phyloP scores from a whole-genome alignment of 1,140 invertebrate species.

The Drosophila cardini region DNA sequence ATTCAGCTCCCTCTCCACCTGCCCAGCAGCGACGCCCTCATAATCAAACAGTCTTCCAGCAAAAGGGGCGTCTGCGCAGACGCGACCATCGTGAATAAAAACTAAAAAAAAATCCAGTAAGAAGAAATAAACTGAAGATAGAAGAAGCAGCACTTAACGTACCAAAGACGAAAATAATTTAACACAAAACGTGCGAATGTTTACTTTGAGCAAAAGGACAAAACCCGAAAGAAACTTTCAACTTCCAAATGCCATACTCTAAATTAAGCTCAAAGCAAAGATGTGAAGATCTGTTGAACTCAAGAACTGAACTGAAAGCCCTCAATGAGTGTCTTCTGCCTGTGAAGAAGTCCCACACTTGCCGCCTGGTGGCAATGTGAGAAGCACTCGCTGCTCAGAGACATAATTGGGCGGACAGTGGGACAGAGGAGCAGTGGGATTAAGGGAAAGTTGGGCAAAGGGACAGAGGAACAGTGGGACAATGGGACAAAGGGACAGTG shows the following conservation, averaged over 20 bases:
- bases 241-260: conserved; percentile 7
- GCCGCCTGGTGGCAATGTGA: not conserved
- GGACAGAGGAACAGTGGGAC: too few relatives aligned
- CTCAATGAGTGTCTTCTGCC: not conserved
- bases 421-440: not conserved
- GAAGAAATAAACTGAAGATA: not conserved
- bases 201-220: conserved; percentile 48
- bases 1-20: not conserved
- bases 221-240: conserved; percentile 26
- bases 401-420: conserved; percentile 29
- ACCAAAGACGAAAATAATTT: conserved; percentile 55
- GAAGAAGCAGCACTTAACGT: conserved; percentile 53
- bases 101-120: conserved; percentile 14
- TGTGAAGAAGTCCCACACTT: not conserved
- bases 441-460: too few relatives aligned
- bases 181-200: conserved; percentile 69
- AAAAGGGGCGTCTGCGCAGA: conserved; percentile 42
- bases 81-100: conserved; percentile 35
- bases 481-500: too few relatives aligned
- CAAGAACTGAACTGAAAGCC: not conserved
- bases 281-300: not conserved
- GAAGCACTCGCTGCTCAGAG: not conserved
- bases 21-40: conserved; percentile 59
- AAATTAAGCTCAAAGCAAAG: conserved; percentile 1
- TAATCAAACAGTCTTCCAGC: conserved; percentile 60